A percentile compares a stretch with the other conserved stretches of the same genome.
Evolutionary conservation across 2,113 vertebrate species (phyloP).

Genomic region (Archilochus colubris): DNA sequence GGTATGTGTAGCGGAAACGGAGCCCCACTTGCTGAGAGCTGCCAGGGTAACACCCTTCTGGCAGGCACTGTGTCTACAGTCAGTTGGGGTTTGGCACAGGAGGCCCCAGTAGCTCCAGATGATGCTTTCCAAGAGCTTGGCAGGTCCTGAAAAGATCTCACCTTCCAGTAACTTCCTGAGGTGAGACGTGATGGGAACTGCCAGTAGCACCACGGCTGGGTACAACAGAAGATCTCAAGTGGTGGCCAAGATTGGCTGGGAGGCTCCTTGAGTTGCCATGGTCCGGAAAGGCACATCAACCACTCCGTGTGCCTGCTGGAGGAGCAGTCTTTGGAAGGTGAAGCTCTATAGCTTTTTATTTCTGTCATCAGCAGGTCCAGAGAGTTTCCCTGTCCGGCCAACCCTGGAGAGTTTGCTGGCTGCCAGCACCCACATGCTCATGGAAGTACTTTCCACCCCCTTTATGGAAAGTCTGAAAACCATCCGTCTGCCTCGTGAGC

Average conservation of each 20-base stretch:
- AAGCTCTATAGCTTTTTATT: neutral
- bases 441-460: constrained; percentile 89
- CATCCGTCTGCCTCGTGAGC: constrained; percentile 87
- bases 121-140: constrained; percentile 58
- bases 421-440: constrained; percentile 90
- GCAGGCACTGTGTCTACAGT: constrained; percentile 39
- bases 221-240: neutral
- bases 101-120: constrained; percentile 42
- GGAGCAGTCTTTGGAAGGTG: neutral
- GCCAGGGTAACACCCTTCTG: constrained; percentile 67
- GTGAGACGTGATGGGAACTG: constrained; percentile 5
- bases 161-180: constrained; percentile 60
- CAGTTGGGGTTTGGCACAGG: constrained; percentile 42
- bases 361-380: constrained; percentile 45
- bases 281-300: neutral
- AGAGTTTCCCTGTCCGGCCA: constrained; percentile 73
- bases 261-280: neutral
- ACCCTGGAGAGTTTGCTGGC: constrained; percentile 90
- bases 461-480: constrained; percentile 81
- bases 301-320: neutral
- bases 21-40: constrained; percentile 22
- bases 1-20: neutral
- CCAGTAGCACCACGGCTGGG: neutral
- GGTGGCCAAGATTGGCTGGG: neutral
- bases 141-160: constrained; percentile 56